Evolutionary conservation across 2,888 invertebrate genomes (phyloP).

Genomic region (Pterobdella sp.): DNA sequence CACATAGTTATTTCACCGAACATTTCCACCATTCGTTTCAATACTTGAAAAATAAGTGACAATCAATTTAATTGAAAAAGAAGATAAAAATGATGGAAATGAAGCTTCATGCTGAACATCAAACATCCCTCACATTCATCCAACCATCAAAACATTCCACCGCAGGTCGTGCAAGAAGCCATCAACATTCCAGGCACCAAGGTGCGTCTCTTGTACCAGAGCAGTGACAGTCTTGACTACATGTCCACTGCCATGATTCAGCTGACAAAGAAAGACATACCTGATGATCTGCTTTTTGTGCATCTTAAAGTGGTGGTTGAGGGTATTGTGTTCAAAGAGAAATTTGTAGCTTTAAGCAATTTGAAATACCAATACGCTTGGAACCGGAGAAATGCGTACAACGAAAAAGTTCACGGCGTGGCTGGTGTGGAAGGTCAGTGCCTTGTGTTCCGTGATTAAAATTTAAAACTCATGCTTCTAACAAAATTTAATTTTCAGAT

Average conservation of each 20-base stretch:
- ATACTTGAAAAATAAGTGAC: too few relatives aligned
- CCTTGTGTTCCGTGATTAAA: too few relatives aligned
- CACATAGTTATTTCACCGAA: too few relatives aligned
- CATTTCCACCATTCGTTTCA: too few relatives aligned
- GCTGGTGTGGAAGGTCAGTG: constrained; percentile 79
- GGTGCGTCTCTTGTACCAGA: constrained; percentile 86
- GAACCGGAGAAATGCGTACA: constrained; percentile 94
- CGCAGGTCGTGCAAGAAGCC: constrained; percentile 89
- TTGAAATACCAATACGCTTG: constrained; percentile 91
- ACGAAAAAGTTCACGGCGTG: constrained; percentile 93
- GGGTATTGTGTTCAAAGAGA: constrained; percentile 82
- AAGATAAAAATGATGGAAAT: too few relatives aligned
- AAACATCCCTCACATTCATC: too few relatives aligned
- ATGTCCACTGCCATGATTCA: constrained; percentile 73
- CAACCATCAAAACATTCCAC: too few relatives aligned
- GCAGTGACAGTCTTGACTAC: constrained; percentile 86
- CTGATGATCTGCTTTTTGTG: constrained; percentile 55
- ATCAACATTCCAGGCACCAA: constrained; percentile 86
- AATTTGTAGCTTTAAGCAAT: constrained; percentile 90
- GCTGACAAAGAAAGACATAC: constrained; percentile 47
- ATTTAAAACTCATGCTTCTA: too few relatives aligned
- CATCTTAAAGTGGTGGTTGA: constrained; percentile 83
- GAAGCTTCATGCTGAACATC: too few relatives aligned
- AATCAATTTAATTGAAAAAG: too few relatives aligned
- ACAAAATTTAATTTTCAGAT: too few relatives aligned